Evolutionary conservation across 2,113 vertebrate species (phyloP).

Genomic region (Salvelinus fontinalis): DNA sequence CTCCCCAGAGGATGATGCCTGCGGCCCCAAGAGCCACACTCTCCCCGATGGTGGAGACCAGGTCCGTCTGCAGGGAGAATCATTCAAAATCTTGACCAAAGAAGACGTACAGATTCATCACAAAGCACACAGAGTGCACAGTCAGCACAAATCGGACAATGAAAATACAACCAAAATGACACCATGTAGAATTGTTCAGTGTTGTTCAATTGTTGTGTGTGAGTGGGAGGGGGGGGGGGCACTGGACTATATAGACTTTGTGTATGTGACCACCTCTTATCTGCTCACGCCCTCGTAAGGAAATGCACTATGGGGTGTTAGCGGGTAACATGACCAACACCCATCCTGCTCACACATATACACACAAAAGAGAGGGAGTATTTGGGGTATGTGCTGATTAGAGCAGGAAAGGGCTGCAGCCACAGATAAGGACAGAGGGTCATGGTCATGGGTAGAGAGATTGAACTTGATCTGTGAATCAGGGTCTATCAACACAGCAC

Average conservation of each 20-base stretch:
- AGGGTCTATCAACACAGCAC: background rate
- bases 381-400: no score
- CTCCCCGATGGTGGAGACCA: constrained; percentile 93
- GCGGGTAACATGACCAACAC: constrained; percentile 55
- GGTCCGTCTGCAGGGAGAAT: constrained; percentile 77
- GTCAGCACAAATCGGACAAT: background rate
- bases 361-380: no score
- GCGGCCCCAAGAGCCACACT: constrained; percentile 91
- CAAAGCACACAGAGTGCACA: background rate
- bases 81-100: background rate
- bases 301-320: constrained; percentile 31
- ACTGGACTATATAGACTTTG: no score
- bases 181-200: no score
- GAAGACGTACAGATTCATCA: background rate
- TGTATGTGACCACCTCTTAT: constrained; percentile 26
- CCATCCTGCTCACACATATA: constrained; percentile 53
- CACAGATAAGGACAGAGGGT: constrained; percentile 54
- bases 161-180: no score
- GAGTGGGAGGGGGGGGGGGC: no score
- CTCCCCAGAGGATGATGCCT: constrained; percentile 92
- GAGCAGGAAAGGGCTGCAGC: constrained; percentile 65
- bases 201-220: no score
- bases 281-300: constrained; percentile 25
- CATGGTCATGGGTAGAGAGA: constrained; percentile 13
- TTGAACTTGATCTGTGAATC: constrained; percentile 10